Evolutionary conservation across 2,888 invertebrate species (phyloP).

Genomic region (Ferrisia virgata): DNA sequence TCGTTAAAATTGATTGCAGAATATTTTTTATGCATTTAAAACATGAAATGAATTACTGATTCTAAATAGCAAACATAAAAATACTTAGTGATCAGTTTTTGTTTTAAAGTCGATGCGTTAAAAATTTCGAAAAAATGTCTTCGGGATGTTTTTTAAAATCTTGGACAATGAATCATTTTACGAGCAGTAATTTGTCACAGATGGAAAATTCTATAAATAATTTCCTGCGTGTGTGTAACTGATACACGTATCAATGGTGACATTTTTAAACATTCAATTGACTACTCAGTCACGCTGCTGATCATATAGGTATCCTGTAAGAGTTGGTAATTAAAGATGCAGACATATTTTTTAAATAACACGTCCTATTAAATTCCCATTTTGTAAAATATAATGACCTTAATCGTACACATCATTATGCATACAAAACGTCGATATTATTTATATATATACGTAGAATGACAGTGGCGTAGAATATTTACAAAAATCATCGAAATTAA

Average conservation of each 20-base stretch:
- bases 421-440: too few species aligned
- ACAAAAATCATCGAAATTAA: neutral
- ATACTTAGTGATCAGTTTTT: too few species aligned
- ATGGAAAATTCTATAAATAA: neutral
- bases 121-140: neutral
- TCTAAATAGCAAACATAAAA: too few species aligned
- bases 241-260: neutral
- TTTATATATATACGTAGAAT: too few species aligned
- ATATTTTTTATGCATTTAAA: too few species aligned
- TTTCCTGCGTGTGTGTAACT: conserved; percentile 19
- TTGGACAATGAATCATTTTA: neutral
- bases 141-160: neutral
- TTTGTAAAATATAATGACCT: neutral
- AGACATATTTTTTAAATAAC: conserved; percentile 6
- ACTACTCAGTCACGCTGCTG: conserved; percentile 23
- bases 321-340: neutral
- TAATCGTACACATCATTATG: neutral
- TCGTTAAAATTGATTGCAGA: neutral
- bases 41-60: neutral
- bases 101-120: too few species aligned
- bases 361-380: conserved; percentile 18
- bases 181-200: neutral
- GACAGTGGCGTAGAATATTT: too few species aligned
- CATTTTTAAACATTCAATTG: conserved; percentile 18
- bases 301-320: conserved; percentile 24